These are phyloP conservation scores for Drosophila arawakana DNA, from an alignment of 1,140 invertebrate species.

Conservation along the genomic window DNA sequence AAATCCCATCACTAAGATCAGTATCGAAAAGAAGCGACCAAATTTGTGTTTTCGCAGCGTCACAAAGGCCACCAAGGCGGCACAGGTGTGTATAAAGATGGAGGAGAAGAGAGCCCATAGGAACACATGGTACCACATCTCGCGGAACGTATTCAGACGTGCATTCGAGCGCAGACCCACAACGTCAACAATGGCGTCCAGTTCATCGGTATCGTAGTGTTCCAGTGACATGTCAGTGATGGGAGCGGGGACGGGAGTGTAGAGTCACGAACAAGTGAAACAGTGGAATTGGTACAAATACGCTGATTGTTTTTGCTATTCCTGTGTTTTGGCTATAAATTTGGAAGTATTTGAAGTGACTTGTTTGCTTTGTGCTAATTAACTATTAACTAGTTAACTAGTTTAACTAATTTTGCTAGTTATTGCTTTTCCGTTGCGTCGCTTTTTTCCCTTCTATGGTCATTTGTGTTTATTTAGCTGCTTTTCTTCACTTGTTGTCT, in stretches of 20 bases:
- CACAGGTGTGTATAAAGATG: constrained; percentile 95
- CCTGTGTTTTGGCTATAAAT: constrained; percentile 25
- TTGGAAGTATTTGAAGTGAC: constrained; percentile 21
- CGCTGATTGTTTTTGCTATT: background rate
- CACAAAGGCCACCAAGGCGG: constrained; percentile 94
- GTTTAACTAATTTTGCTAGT: constrained; percentile 44
- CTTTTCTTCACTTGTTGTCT: background rate
- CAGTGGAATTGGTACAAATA: no score
- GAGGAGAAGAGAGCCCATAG: constrained; percentile 97
- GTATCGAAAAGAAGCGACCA: constrained; percentile 95
- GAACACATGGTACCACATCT: constrained; percentile 97
- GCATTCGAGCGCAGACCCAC: constrained; percentile 87
- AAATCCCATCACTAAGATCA: constrained; percentile 95
- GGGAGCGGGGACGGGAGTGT: background rate
- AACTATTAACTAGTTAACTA: background rate
- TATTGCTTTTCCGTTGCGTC: constrained; percentile 67
- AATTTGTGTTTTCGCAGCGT: constrained; percentile 96
- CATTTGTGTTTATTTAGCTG: constrained; percentile 26
- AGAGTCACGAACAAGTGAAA: background rate
- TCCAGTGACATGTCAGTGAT: constrained; percentile 85
- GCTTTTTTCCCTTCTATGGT: constrained; percentile 10
- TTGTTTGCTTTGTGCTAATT: constrained; percentile 3
- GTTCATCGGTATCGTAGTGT: constrained; percentile 85
- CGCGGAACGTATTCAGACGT: constrained; percentile 88
- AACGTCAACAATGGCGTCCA: constrained; percentile 88